phyloP scores from a whole-genome alignment of 2,888 invertebrate genomes.

The Euzetes globulus region DNA sequence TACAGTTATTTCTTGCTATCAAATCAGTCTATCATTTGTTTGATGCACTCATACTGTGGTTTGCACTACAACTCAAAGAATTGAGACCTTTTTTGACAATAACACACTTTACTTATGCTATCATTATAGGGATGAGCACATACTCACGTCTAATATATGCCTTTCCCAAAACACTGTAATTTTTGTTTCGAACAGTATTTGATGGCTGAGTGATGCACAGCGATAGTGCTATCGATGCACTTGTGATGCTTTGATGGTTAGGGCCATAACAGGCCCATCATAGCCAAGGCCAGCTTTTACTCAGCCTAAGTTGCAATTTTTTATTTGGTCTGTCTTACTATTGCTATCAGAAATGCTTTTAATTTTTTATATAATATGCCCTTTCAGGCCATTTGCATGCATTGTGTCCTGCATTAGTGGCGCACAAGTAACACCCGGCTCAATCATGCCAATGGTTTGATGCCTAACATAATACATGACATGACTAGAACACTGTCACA shows the following conservation, averaged over 20 bases:
- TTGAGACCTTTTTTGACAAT: slow-evolving; percentile 30
- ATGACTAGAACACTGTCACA: not conserved
- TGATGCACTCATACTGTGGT: slow-evolving; percentile 17
- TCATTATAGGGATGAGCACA: slow-evolving; percentile 18
- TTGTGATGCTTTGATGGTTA: slow-evolving; percentile 18
- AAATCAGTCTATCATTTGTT: not conserved
- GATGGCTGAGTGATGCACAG: slow-evolving; percentile 25
- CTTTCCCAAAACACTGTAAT: slow-evolving; percentile 24
- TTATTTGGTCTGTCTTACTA: not conserved
- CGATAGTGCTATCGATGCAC: slow-evolving; percentile 6
- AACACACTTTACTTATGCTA: slow-evolving; percentile 17
- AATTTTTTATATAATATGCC: slow-evolving; percentile 1
- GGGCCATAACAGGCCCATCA: slow-evolving; percentile 21
- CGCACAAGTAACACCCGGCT: not conserved
- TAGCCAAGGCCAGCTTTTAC: slow-evolving; percentile 15
- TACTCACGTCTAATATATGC: slow-evolving; percentile 12
- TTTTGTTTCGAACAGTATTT: slow-evolving; percentile 22
- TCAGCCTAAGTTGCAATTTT: slow-evolving; percentile 16
- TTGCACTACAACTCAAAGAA: not conserved
- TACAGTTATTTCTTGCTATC: slow-evolving; percentile 17
- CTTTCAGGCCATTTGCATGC: slow-evolving; percentile 20
- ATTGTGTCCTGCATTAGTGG: not conserved
- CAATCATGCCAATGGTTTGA: not conserved
- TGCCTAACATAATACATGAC: slow-evolving; percentile 1
- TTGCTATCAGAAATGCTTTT: not conserved